Evolutionary conservation across 1,140 invertebrate species (phyloP), one percentile per base, ranked within the genome.

Genomic region (Heliconius melpomene): DNA sequence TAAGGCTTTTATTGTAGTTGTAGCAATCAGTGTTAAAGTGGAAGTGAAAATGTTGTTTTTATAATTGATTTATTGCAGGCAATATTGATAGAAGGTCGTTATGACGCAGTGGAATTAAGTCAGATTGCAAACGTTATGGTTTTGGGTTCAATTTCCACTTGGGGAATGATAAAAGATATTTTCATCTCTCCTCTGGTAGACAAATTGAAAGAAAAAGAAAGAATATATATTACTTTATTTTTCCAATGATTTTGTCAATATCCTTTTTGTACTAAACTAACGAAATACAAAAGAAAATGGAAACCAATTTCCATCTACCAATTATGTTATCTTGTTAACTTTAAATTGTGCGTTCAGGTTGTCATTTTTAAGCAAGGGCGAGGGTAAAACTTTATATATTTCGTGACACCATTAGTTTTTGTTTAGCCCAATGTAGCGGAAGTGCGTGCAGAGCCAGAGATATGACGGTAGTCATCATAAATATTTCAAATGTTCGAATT

Each of bases 401-500:
- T 81, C 80, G 75, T 84, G 79, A 76, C 80, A 76, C 79, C 83
- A 81, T 86, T 84, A 86, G 81, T 83, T 79, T 81, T 78, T 80
- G 66, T 76, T 57, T 77, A 74, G 82, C 74, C 84, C 83, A 88
- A 88, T 88, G 87, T 88, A 84, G 84, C 79, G 87, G 86, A 88
- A 88, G 81, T 83, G 86, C 84, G 85, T 87, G 87, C 76, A 79
- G 77, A 77, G 72, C 82, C 83, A 52, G 80, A 88, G 85, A 88
- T 88, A 88, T 82, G 85, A 83, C 77, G 84, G 80, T 78, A 85
- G 80, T 83, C 79, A 81, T 83, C 84, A 86, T 88, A 87, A 87
- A 89, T 87, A 88, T 86, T 84, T 84, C 82, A 84, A 88, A 86
- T 73, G 79, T 77, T 73, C 84, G 84, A 77, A 87, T 86, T 86